These are phyloP conservation scores for Cherax destructor DNA, from an alignment of 1,140 invertebrate genomes.

Conservation along the genomic window DNA sequence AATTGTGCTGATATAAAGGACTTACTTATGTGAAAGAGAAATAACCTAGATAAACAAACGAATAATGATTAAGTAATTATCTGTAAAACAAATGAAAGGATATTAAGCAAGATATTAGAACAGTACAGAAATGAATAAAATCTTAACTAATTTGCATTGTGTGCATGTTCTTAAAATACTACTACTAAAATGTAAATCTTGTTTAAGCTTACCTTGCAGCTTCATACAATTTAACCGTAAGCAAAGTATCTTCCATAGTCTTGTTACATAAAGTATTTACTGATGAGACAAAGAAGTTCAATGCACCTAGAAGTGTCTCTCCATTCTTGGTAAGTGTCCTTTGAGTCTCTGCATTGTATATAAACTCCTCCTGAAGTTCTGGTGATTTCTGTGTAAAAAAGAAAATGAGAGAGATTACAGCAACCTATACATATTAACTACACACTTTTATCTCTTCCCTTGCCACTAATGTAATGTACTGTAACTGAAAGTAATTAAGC, in stretches of 20 bases:
- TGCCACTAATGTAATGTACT: too few relatives aligned
- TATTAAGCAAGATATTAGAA: neutral
- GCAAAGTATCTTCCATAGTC: constrained; percentile 56
- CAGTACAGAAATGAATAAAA: too few relatives aligned
- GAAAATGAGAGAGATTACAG: neutral
- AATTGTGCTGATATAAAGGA: too few relatives aligned
- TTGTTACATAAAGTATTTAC: constrained; percentile 84
- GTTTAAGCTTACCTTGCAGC: constrained; percentile 36
- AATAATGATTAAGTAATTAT: too few relatives aligned
- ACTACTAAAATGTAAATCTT: neutral
- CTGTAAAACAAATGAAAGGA: neutral
- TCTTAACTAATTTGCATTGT: too few relatives aligned
- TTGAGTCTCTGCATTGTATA: constrained; percentile 97
- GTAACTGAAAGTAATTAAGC: too few relatives aligned
- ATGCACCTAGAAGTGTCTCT: constrained; percentile 90
- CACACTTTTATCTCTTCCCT: too few relatives aligned
- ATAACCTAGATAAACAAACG: too few relatives aligned
- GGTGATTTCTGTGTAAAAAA: constrained; percentile 76
- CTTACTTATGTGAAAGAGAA: too few relatives aligned
- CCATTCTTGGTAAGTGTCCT: constrained; percentile 95
- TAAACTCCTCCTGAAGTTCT: constrained; percentile 95
- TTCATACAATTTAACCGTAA: constrained; percentile 80
- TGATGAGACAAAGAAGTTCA: constrained; percentile 97
- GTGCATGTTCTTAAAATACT: too few relatives aligned
- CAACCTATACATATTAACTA: neutral